Percentiles rank a stretch among this genome's conserved stretches.
phyloP scores from a whole-genome alignment of 2,797 vertebrate species.

The Myotis planiceps region DNA sequence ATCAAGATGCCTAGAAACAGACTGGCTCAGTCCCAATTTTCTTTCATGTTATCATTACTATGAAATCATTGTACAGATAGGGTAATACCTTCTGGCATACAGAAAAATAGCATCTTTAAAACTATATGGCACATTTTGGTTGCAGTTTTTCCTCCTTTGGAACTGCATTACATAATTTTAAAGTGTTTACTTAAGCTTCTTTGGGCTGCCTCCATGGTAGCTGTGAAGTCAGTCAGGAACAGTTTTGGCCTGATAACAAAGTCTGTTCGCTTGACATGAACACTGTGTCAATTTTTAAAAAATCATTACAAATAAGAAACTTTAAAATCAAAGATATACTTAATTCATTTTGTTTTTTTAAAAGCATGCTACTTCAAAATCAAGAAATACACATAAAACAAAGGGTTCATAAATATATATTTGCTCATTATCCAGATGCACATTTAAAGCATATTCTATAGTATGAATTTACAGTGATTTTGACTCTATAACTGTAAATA shows the following conservation, averaged over 20 bases:
- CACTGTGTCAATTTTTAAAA: neutral
- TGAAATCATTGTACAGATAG: slow-evolving; percentile 49
- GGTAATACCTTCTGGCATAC: slow-evolving; percentile 21
- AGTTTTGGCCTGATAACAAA: slow-evolving; percentile 54
- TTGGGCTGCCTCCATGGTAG: slow-evolving; percentile 76
- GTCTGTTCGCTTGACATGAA: slow-evolving; percentile 41
- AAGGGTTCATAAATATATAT: slow-evolving; percentile 6
- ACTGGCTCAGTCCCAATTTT: neutral
- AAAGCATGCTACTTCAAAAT: slow-evolving; percentile 41
- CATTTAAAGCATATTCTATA: slow-evolving; percentile 23
- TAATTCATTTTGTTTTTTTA: slow-evolving; percentile 43
- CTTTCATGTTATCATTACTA: slow-evolving; percentile 33
- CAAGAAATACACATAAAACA: neutral
- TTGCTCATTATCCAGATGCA: slow-evolving; percentile 20
- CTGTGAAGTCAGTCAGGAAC: slow-evolving; percentile 63
- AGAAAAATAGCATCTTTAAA: slow-evolving; percentile 50
- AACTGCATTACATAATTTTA: slow-evolving; percentile 62
- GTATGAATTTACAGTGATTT: slow-evolving; percentile 34
- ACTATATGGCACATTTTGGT: slow-evolving; percentile 23
- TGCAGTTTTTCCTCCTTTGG: slow-evolving; percentile 44
- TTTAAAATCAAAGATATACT: slow-evolving; percentile 33
- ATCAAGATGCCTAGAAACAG: slow-evolving; percentile 5
- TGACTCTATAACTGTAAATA: slow-evolving; percentile 46
- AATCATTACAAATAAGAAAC: slow-evolving; percentile 3
- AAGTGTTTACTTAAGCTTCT: slow-evolving; percentile 76